Evolutionary conservation across 2,797 vertebrate species (phyloP).

Genomic region (Mus minutoides): DNA sequence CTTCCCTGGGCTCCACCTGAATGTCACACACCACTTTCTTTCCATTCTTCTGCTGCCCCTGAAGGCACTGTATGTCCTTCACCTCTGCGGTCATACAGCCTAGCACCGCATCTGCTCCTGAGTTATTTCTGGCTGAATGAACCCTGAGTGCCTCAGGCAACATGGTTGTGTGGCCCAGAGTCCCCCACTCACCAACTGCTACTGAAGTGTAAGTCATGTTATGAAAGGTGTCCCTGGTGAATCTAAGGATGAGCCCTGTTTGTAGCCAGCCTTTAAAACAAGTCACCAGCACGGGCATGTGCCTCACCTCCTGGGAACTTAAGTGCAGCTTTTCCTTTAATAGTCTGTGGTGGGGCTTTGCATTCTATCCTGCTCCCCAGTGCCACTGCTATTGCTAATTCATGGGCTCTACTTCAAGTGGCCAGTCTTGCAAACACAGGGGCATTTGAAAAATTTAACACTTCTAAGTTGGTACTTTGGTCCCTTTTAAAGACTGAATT

Average conservation of each 20-base stretch:
- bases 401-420: background rate
- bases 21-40: too few relatives aligned
- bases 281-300: fast-evolving
- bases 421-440: conserved; percentile 11
- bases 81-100: background rate
- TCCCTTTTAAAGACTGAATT: background rate
- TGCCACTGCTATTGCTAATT: background rate
- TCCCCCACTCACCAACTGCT: background rate
- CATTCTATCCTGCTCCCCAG: background rate
- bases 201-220: background rate
- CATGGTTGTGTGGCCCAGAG: too few relatives aligned
- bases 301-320: background rate
- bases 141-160: background rate
- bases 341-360: background rate
- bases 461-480: background rate
- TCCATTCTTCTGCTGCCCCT: background rate
- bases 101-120: background rate
- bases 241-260: fast-evolving
- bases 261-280: background rate
- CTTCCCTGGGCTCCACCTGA: background rate
- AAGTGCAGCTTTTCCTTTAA: background rate
- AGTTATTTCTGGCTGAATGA: background rate
- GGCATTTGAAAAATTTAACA: conserved; percentile 8
- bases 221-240: background rate
- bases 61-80: background rate